Conservation (phyloP, 2,888 invertebrate species). For the Leptinotarsa haldemani region DNA sequence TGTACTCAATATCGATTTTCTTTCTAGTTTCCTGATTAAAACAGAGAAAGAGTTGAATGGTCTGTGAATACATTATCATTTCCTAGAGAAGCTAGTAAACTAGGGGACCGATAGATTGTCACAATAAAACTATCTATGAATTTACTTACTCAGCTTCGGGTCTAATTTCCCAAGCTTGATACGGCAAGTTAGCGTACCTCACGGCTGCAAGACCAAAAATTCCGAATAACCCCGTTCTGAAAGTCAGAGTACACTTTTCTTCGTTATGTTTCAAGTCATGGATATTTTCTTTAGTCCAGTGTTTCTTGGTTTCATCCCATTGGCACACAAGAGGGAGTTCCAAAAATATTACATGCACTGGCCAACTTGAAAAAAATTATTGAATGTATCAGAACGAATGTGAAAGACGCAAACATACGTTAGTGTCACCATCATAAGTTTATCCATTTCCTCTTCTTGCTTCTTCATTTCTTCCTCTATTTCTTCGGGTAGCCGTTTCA, state of each 20-base stretch:
- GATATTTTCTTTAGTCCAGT: slow-evolving; percentile 60
- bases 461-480: slow-evolving; percentile 82
- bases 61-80: no score
- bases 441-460: slow-evolving; percentile 79
- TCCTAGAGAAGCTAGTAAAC: no score
- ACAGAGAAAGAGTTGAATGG: no score
- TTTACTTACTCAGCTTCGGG: slow-evolving; percentile 72
- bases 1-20: no score
- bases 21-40: no score
- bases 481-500: slow-evolving; percentile 80
- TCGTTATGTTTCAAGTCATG: slow-evolving; percentile 79
- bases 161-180: slow-evolving; percentile 86
- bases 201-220: slow-evolving; percentile 80
- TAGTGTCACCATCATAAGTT: slow-evolving; percentile 76
- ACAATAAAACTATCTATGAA: neutral
- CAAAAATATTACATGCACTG: slow-evolving; percentile 62
- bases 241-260: slow-evolving; percentile 82
- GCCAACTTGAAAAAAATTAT: slow-evolving; percentile 52
- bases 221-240: slow-evolving; percentile 77
- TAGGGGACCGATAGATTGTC: no score
- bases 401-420: slow-evolving; percentile 69
- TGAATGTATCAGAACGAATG: neutral
- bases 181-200: slow-evolving; percentile 84
- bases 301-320: slow-evolving; percentile 58
- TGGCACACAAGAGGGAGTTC: slow-evolving; percentile 61